Evolutionary conservation across 2,797 vertebrate genomes (phyloP).

Genomic region (Cetoscarus ocellatus): DNA sequence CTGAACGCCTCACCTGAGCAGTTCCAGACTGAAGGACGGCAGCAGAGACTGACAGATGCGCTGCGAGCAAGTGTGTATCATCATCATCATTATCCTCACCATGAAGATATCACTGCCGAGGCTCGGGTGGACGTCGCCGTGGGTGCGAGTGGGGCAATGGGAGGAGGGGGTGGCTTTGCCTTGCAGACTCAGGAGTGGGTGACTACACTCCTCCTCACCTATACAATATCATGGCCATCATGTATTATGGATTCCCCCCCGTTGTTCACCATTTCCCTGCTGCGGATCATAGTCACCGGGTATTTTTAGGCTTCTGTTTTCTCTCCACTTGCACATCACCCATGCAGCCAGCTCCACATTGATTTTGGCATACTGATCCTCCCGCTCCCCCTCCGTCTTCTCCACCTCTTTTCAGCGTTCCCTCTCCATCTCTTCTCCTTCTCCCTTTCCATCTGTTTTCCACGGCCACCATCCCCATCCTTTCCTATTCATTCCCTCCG

Average conservation of each 20-base stretch:
- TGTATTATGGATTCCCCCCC: constrained; percentile 62
- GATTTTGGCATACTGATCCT: constrained; percentile 63
- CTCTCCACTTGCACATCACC: constrained; percentile 54
- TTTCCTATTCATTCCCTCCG: constrained; percentile 33
- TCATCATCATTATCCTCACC: constrained; percentile 33
- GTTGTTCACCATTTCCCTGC: constrained; percentile 43
- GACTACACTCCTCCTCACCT: constrained; percentile 48
- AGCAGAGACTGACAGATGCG: constrained; percentile 22
- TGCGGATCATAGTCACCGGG: constrained; percentile 43
- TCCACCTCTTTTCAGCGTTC: constrained; percentile 31
- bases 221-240: constrained; percentile 58
- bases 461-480: constrained; percentile 33
- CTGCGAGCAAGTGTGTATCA: constrained; percentile 49
- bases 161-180: constrained; percentile 11
- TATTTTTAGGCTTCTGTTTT: constrained; percentile 75
- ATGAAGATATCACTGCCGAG: constrained; percentile 51
- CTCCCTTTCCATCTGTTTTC: constrained; percentile 52
- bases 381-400: constrained; percentile 32
- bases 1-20: constrained; percentile 68
- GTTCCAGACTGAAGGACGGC: constrained; percentile 42
- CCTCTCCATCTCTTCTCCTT: constrained; percentile 36
- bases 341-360: constrained; percentile 61
- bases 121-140: constrained; percentile 25
- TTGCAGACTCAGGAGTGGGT: constrained; percentile 28
- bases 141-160: constrained; percentile 8